These are phyloP conservation scores for cat (Felis catus) DNA, from an alignment of 2,113 vertebrate species.

Conservation along the genomic window F.catus_Fca126_mat1.0 CM031420.1:104392001-104392500, in stretches of 20 bases:
- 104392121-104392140: background rate
- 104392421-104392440: conserved; percentile 25
- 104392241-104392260: conserved; percentile 92
- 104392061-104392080: background rate
- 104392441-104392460: background rate
- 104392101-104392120: background rate
- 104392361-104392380: conserved; percentile 89
- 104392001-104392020: conserved; percentile 23
- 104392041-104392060: background rate
- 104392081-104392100: background rate
- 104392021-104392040: background rate
- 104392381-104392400: conserved; percentile 89
- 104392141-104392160: background rate
- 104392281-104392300: conserved; percentile 90
- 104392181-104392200: background rate
- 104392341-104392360: conserved; percentile 91
- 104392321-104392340: conserved; percentile 91
- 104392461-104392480: conserved; percentile 22
- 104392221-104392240: conserved; percentile 50
- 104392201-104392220: conserved; percentile 43
- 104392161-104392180: background rate
- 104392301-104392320: conserved; percentile 90
- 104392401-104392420: background rate
- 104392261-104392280: conserved; percentile 92
- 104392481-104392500: background rate